Evolutionary conservation across 1,140 invertebrate species (phyloP).

Genomic region (Zaprionus ornatus): DNA sequence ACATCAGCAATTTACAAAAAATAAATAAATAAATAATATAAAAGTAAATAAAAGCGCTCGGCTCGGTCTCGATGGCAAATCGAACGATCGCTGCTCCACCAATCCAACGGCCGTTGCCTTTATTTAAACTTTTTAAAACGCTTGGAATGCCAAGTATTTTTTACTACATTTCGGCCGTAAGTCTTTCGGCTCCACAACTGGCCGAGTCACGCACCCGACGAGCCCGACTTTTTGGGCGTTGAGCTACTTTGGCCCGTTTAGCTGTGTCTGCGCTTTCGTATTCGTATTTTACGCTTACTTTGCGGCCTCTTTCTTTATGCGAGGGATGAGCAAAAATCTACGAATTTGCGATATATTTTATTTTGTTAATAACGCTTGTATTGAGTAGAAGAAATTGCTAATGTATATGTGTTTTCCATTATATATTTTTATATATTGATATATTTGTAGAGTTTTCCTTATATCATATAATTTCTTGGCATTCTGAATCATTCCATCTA

Average conservation of each 20-base stretch:
- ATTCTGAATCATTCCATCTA: background rate
- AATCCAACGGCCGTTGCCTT: conserved; percentile 49
- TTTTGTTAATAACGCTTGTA: background rate
- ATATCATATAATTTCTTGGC: background rate
- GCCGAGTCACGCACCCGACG: conserved; percentile 48
- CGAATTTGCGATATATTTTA: conserved; percentile 9
- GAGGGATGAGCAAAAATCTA: conserved; percentile 40
- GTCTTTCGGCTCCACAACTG: conserved; percentile 29
- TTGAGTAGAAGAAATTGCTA: background rate
- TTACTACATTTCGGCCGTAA: conserved; percentile 34
- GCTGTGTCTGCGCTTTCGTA: conserved; percentile 39
- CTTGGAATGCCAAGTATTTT: conserved; percentile 66
- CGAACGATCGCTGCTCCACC: conserved; percentile 22
- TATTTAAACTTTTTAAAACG: conserved; percentile 52
- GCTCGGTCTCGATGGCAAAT: conserved; percentile 22
- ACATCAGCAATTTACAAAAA: conserved; percentile 32
- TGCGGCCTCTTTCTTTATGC: conserved; percentile 43
- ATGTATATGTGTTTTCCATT: background rate
- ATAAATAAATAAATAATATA: conserved; percentile 19
- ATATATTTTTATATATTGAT: background rate
- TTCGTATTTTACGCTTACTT: conserved; percentile 32
- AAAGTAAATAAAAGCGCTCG: conserved; percentile 25
- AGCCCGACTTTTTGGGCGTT: conserved; percentile 37
- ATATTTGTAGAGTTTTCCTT: background rate
- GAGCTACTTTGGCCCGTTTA: conserved; percentile 51